A percentile compares a stretch with the other conserved stretches of the same genome.
phyloP scores from a whole-genome alignment of 2,113 vertebrate species.

The Ramphastos sulfuratus region DNA sequence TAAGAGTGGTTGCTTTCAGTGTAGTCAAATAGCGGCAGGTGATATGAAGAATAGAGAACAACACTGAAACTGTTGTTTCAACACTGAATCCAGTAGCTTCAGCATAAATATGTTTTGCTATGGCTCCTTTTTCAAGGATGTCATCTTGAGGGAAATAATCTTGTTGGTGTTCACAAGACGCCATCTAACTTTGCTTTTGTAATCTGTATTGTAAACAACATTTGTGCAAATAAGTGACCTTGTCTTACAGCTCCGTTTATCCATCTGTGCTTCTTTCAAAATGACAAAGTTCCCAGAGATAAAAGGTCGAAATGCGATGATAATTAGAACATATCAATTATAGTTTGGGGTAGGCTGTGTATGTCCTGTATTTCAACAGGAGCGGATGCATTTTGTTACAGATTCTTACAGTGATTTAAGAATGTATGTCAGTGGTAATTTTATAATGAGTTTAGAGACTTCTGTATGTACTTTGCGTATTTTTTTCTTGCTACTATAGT shows the following conservation, averaged over 20 bases:
- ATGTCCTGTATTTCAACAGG: background rate
- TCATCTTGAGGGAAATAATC: background rate
- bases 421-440: background rate
- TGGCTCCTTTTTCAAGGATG: background rate
- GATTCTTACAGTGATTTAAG: background rate
- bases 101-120: background rate
- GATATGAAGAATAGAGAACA: background rate
- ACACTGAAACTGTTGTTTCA: background rate
- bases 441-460: background rate
- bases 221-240: background rate
- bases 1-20: constrained; percentile 42
- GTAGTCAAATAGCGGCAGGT: background rate
- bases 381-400: background rate
- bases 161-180: background rate
- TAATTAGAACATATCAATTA: background rate
- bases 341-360: background rate
- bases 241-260: background rate
- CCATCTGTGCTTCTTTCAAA: rapidly evolving
- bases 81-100: background rate
- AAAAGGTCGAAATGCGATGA: background rate
- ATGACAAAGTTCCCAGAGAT: background rate
- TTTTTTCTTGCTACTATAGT: background rate
- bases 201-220: background rate
- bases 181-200: background rate
- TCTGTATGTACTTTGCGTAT: background rate